Conservation (phyloP, 1,140 invertebrate genomes). For the Tetragonula clypearis region DNA sequence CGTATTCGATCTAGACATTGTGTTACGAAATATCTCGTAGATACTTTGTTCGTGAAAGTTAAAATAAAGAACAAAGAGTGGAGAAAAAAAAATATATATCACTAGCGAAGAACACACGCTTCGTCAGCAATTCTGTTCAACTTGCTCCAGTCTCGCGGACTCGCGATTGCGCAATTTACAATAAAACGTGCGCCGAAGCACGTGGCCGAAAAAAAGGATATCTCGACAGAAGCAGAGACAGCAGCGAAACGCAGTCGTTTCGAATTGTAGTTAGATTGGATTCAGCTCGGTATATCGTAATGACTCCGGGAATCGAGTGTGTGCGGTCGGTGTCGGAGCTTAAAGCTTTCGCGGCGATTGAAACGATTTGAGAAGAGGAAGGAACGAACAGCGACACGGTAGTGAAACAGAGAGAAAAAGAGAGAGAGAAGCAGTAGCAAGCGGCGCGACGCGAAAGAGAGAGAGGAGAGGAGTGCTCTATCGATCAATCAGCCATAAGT, state of each 20-base stretch:
- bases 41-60: not conserved
- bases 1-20: not conserved
- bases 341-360: slow-evolving; percentile 31
- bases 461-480: slow-evolving; percentile 42
- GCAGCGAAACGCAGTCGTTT: slow-evolving; percentile 8
- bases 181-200: too few species aligned
- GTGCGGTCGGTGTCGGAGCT: slow-evolving; percentile 44
- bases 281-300: slow-evolving; percentile 48
- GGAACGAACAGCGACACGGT: not conserved
- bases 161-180: too few species aligned
- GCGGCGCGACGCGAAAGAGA: not conserved
- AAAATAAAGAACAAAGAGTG: not conserved
- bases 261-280: slow-evolving; percentile 57
- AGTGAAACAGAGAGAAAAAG: not conserved
- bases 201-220: too few species aligned
- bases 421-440: not conserved
- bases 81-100: not conserved
- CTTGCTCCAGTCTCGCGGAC: too few species aligned
- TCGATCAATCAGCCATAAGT: slow-evolving; percentile 73
- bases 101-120: not conserved
- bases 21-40: too few species aligned
- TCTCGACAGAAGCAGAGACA: slow-evolving; percentile 29
- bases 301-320: slow-evolving; percentile 58
- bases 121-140: too few species aligned
- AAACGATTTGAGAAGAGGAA: not conserved